These are phyloP conservation scores for Hetaerina americana DNA, from an alignment of 1,140 invertebrate genomes.

Conservation along the genomic window DNA sequence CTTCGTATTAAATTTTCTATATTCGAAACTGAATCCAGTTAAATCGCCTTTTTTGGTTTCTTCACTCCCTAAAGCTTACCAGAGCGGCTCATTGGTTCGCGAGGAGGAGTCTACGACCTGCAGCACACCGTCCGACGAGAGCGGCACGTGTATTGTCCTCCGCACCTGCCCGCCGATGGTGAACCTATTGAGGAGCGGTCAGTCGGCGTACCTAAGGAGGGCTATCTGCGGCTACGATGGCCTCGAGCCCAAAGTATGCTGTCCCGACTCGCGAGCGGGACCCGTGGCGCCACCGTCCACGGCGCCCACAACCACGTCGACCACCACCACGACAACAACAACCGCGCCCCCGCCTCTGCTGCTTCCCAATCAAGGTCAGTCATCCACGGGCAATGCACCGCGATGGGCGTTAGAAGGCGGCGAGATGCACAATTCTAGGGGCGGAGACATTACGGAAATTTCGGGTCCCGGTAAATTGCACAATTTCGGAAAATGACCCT, in stretches of 20 bases:
- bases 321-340: slow-evolving; percentile 6
- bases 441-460: too few relatives aligned
- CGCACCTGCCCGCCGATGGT: slow-evolving; percentile 30
- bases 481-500: too few relatives aligned
- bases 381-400: too few relatives aligned
- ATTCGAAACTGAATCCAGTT: too few relatives aligned
- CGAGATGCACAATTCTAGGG: too few relatives aligned
- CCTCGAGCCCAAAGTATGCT: slow-evolving; percentile 37
- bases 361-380: too few relatives aligned
- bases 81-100: neutral
- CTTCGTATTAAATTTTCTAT: too few relatives aligned
- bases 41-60: too few relatives aligned
- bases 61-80: too few relatives aligned
- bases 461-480: too few relatives aligned
- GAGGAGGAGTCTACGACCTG: slow-evolving; percentile 14
- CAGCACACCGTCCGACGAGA: slow-evolving; percentile 24
- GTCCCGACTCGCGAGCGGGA: slow-evolving; percentile 19
- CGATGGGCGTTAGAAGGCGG: too few relatives aligned
- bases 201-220: slow-evolving; percentile 29
- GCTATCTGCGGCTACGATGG: slow-evolving; percentile 39
- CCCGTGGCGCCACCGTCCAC: neutral
- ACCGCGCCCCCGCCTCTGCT: neutral
- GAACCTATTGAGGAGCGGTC: slow-evolving; percentile 23
- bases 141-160: slow-evolving; percentile 33
- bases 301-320: neutral